Base-by-base conservation (phyloP, 2,797 vertebrate species). In the Acrossocheilus fasciatus region DNA sequence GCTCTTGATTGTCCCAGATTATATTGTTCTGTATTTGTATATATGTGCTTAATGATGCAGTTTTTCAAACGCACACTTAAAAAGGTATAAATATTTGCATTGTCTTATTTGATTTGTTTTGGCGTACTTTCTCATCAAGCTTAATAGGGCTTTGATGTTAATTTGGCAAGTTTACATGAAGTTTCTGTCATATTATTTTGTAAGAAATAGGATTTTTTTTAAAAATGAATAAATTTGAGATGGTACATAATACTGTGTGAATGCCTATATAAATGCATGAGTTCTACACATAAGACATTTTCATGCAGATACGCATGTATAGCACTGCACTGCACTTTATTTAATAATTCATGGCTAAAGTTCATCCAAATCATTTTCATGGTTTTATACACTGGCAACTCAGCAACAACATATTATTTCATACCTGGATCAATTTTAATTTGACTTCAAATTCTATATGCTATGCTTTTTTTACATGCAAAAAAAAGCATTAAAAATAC, bases 1-100 rank as follows among this genome's bases (percentile, higher is more conserved):
- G 75, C 83, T 77, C 64, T 85, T 78, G 73, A 82, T 43, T 1
- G 34, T 81, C 66, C 23, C 30, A 4, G 64, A 68, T 17, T 66
- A 18, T 68, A 36, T 68, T 18, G 6, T 68, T 18, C 2, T 45
- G 57, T 75, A 36, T 76, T 12, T 80, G 72, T 84, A 43, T 70
- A 79, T 85, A 26, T 47, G 76, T 85, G 75, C 76, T 85, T 39
- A 4, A 85, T 69, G 36, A 78, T 57, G 26, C 50, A 17, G 64
- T 77, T 43, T 80, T 45, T 70, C 76, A n/a, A 57, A 70, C 18
- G 39, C 50, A 6, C 12, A 20, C 9, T 59, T 52, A 34, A 78
- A 41, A 72, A 39, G 39, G 39, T 69, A 76, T 84, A 70, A 30
- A 78, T 52, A 57, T 79, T n/a, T 72, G 11, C 39, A 26, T 85